Conservation (phyloP, 2,888 invertebrate species). For the Syrphus vitripennis region DNA sequence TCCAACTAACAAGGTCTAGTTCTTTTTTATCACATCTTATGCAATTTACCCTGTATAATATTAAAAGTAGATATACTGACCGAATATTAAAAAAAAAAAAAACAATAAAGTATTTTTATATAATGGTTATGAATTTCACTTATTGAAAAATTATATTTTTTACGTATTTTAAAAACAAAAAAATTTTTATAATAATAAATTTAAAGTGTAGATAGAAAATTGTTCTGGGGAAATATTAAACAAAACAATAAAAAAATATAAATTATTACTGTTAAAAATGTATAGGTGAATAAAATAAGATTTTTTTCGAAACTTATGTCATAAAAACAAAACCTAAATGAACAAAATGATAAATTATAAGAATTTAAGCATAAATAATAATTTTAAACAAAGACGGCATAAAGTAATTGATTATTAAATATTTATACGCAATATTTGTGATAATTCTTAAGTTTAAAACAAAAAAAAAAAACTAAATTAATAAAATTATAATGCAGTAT, state of each 20-base stretch:
- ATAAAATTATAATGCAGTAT: constrained; percentile 28
- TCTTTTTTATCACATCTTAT: no score
- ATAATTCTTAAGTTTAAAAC: constrained; percentile 62
- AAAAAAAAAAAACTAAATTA: no score
- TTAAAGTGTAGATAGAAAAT: constrained; percentile 49
- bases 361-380: constrained; percentile 5
- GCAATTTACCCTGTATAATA: no score
- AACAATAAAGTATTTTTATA: background rate
- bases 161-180: constrained; percentile 19
- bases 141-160: background rate
- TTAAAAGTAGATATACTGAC: constrained; percentile 23
- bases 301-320: constrained; percentile 36
- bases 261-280: constrained; percentile 11
- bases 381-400: constrained; percentile 44
- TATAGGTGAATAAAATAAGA: constrained; percentile 32
- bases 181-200: constrained; percentile 9
- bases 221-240: constrained; percentile 1
- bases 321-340: constrained; percentile 8
- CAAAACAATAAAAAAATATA: background rate
- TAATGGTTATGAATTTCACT: constrained; percentile 15
- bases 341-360: constrained; percentile 16
- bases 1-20: no score
- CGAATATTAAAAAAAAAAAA: constrained; percentile 17
- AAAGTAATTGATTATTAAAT: constrained; percentile 52
- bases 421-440: constrained; percentile 71